phyloP scores from a whole-genome alignment of 2,113 vertebrate genomes.

The Sorex araneus region DNA sequence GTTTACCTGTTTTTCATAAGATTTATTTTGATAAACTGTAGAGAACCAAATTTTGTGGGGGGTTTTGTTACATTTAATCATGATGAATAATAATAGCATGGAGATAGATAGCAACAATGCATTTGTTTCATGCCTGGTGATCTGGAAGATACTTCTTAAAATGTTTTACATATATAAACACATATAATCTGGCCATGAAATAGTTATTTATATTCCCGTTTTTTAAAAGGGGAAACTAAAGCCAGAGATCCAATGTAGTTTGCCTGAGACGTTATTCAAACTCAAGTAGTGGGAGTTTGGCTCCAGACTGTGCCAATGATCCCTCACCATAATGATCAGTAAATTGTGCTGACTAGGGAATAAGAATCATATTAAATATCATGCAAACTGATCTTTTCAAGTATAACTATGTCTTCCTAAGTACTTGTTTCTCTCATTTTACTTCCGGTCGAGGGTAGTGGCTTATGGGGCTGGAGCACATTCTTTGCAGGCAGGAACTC shows the following conservation, averaged over 20 bases:
- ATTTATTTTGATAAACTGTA: slow-evolving; percentile 30
- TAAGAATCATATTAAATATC: slow-evolving; percentile 7
- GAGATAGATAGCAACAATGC: neutral
- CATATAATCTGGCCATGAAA: neutral
- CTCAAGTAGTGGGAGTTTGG: neutral
- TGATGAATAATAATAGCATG: neutral
- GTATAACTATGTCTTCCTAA: slow-evolving; percentile 63
- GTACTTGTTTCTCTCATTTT: slow-evolving; percentile 65
- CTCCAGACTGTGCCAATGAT: neutral
- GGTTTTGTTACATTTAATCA: slow-evolving; percentile 23
- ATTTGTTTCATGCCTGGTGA: neutral
- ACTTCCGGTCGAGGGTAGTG: slow-evolving; percentile 22
- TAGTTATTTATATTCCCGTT: neutral
- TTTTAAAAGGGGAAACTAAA: slow-evolving; percentile 44
- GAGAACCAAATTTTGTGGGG: neutral
- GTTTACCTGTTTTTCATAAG: slow-evolving; percentile 7
- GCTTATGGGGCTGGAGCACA: no score
- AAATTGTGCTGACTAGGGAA: slow-evolving; percentile 38
- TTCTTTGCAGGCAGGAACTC: no score
- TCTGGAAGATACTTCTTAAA: slow-evolving; percentile 12
- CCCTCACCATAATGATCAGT: neutral
- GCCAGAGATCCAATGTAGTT: slow-evolving; percentile 13
- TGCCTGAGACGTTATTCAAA: slow-evolving; percentile 34
- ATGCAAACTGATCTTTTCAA: neutral
- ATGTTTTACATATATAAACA: slow-evolving; percentile 7